Evolutionary conservation across 2,113 vertebrate species (phyloP).

Genomic region (Xenopus borealis): DNA sequence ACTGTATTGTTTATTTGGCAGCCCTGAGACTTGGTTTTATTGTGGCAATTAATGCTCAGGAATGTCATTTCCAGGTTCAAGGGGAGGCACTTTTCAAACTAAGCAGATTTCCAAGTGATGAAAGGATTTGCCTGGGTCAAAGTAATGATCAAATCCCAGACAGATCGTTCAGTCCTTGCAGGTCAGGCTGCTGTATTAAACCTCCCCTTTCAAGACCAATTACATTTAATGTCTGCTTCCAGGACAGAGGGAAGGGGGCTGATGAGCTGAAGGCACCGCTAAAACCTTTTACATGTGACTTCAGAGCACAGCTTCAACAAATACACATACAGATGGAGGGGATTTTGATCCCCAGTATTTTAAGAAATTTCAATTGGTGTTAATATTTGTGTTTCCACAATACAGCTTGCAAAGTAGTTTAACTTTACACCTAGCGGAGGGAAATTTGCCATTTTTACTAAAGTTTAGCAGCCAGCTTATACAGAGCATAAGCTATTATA

Average conservation of each 20-base stretch:
- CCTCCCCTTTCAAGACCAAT: constrained; percentile 28
- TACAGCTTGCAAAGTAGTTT: too few species aligned
- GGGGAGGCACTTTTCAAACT: constrained; percentile 50
- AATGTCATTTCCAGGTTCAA: constrained; percentile 56
- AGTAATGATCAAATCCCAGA: constrained; percentile 52
- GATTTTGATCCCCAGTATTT: too few species aligned
- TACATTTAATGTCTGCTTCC: constrained; percentile 26
- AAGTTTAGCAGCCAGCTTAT: too few species aligned
- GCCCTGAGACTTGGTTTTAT: constrained; percentile 4
- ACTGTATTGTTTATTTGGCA: constrained; percentile 2
- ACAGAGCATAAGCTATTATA: too few species aligned
- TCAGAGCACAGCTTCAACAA: neutral
- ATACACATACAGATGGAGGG: constrained; percentile 14
- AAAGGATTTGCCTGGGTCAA: constrained; percentile 62
- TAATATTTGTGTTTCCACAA: too few species aligned
- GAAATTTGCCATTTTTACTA: too few species aligned
- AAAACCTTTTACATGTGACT: constrained; percentile 24
- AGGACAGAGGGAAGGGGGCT: neutral
- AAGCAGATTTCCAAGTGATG: constrained; percentile 58
- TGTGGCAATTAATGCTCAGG: constrained; percentile 20
- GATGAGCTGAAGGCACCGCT: constrained; percentile 9
- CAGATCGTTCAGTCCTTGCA: constrained; percentile 52
- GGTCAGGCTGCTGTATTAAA: constrained; percentile 47
- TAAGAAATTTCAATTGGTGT: too few species aligned
- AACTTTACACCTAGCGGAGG: too few species aligned